Percentiles rank a stretch among this genome's conserved stretches.
These are phyloP conservation scores for Trididemnum miniatum DNA, from an alignment of 23 tunicate species.

Conservation along the genomic window DNA sequence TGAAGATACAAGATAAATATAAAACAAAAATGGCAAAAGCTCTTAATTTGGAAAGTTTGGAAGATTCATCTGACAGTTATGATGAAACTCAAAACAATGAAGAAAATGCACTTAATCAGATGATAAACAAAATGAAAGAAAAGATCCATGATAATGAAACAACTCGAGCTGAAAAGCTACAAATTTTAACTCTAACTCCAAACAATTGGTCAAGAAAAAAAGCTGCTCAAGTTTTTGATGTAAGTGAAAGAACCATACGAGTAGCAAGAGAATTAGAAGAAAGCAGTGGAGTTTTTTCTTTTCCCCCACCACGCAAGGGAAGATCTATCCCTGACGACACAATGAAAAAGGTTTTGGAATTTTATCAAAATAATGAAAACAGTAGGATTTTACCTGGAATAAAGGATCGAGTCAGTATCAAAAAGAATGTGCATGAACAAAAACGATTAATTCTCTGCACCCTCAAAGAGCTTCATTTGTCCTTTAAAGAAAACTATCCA, in stretches of 20 bases:
- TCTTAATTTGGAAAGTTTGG: not conserved
- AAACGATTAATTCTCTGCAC: not conserved
- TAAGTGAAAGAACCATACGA: not conserved
- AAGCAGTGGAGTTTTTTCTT: not conserved
- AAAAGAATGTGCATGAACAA: not conserved
- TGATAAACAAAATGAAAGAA: not conserved
- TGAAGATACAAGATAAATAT: not conserved
- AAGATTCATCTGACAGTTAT: not conserved
- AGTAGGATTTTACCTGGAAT: constrained; percentile 1
- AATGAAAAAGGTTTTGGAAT: not conserved
- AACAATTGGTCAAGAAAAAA: not conserved
- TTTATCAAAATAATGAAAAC: not conserved
- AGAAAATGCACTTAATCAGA: not conserved
- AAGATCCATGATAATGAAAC: not conserved
- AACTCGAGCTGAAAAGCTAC: not conserved
- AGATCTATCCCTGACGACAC: not conserved
- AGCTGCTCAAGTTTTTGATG: not conserved
- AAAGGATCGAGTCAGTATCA: constrained; percentile 4
- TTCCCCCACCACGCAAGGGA: not conserved
- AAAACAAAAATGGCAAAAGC: not conserved
- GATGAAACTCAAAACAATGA: not conserved
- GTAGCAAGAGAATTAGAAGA: not conserved
- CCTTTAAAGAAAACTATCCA: not conserved
- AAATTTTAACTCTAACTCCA: not conserved
- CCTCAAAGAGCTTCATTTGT: not conserved